These are phyloP conservation scores for Drosophila falleni DNA, from an alignment of 2,888 invertebrate genomes.

Conservation along the genomic window DNA sequence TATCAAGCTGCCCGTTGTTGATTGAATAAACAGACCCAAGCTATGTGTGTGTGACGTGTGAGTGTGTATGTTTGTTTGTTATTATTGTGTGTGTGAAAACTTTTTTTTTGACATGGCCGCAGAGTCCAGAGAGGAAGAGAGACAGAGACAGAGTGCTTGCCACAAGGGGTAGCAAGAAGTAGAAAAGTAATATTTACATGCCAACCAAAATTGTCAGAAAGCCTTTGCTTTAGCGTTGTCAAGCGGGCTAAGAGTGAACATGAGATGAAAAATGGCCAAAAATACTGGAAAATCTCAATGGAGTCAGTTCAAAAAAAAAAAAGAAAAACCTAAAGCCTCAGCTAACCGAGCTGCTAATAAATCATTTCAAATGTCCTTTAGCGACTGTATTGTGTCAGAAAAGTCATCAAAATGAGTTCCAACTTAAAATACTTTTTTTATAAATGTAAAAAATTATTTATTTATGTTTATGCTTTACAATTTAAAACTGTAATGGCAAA, in stretches of 20 bases:
- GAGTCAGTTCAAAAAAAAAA: conserved; percentile 17
- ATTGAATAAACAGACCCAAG: conserved; percentile 72
- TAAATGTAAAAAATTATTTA: not conserved
- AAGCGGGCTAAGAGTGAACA: conserved; percentile 27
- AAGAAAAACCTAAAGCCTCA: conserved; percentile 5
- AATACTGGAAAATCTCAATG: conserved; percentile 49
- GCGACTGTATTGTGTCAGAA: conserved; percentile 48
- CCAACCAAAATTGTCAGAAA: conserved; percentile 51
- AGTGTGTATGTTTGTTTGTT: conserved; percentile 38
- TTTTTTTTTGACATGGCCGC: conserved; percentile 57
- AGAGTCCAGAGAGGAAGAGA: conserved; percentile 14
- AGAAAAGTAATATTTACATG: conserved; percentile 75
- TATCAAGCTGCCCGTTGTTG: conserved; percentile 67
- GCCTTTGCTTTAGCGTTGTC: conserved; percentile 37
- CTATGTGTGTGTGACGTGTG: conserved; percentile 21
- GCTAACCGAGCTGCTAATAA: conserved; percentile 34
- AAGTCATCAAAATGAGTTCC: conserved; percentile 32
- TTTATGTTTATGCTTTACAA: not conserved
- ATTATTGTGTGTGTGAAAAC: conserved; percentile 39
- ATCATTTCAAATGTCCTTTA: conserved; percentile 42
- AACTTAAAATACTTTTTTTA: not conserved
- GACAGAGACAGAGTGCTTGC: conserved; percentile 13
- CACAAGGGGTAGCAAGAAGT: conserved; percentile 55
- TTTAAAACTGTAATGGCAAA: not conserved
- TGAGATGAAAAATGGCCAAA: conserved; percentile 48